A percentile compares a stretch with the other conserved stretches of the same genome.
phyloP scores from a whole-genome alignment of 2,888 invertebrate genomes.

The Amphipyra berbera region DNA sequence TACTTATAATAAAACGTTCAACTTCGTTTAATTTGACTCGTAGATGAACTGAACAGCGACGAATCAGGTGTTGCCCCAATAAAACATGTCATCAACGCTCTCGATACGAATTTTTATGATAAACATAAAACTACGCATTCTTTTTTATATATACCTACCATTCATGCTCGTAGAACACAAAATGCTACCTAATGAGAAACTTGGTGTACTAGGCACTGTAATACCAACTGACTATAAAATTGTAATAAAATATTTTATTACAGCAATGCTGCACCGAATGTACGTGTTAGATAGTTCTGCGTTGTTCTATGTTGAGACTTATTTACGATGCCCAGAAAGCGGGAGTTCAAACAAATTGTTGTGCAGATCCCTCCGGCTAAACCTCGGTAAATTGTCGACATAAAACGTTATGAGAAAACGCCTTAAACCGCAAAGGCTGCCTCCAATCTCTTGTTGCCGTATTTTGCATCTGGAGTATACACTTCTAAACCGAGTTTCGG shows the following conservation, averaged over 20 bases:
- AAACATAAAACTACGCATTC: conserved; percentile 40
- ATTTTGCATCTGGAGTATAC: conserved; percentile 75
- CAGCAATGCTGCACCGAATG: conserved; percentile 58
- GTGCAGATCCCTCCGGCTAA: conserved; percentile 73
- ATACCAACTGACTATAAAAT: conserved; percentile 59
- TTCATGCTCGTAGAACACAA: conserved; percentile 27
- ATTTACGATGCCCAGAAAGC: conserved; percentile 69
- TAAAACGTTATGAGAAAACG: conserved; percentile 82
- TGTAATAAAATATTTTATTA: conserved; percentile 65
- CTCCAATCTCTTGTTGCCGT: conserved; percentile 72
- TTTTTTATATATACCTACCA: conserved; percentile 26
- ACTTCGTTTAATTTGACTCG: conserved; percentile 5
- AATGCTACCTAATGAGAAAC: conserved; percentile 57
- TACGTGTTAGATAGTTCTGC: conserved; percentile 60
- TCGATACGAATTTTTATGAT: conserved; percentile 46
- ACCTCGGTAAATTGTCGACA: conserved; percentile 80
- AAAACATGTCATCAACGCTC: conserved; percentile 21
- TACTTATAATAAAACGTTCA: conserved; percentile 10
- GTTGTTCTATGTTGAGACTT: conserved; percentile 64
- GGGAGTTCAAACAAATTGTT: conserved; percentile 77
- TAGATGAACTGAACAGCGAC: conserved; percentile 1
- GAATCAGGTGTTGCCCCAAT: conserved; percentile 21
- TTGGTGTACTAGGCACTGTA: conserved; percentile 46
- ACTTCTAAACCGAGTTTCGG: conserved; percentile 62
- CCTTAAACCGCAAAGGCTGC: conserved; percentile 73